Percentiles rank a stretch among this genome's conserved stretches.
Conservation (phyloP, 1,140 invertebrate genomes). For the Antheraea pernyi region DNA sequence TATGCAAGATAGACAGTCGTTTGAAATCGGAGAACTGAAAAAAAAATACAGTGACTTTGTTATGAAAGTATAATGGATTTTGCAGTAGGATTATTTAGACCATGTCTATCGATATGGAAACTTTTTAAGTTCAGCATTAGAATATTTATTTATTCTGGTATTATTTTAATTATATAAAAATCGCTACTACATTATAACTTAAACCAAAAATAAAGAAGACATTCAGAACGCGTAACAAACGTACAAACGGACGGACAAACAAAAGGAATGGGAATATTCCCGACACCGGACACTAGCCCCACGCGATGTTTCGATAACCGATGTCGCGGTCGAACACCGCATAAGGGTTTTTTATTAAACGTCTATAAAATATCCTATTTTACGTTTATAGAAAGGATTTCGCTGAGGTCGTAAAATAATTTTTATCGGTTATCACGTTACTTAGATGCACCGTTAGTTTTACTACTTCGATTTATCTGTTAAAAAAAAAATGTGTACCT, state of each 20-base stretch:
- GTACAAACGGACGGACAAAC: conserved; percentile 29
- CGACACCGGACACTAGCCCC: conserved; percentile 36
- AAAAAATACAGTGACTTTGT: no score
- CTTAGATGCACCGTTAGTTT: conserved; percentile 5
- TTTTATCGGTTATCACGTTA: conserved; percentile 14
- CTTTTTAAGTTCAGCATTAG: no score
- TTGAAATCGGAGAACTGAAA: no score
- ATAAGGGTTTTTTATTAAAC: conserved; percentile 9
- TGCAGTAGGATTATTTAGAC: no score
- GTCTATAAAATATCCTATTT: conserved; percentile 5
- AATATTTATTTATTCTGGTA: no score
- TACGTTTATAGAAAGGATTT: conserved; percentile 5
- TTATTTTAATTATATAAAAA: neutral
- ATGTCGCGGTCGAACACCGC: conserved; percentile 9
- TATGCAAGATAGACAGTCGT: no score
- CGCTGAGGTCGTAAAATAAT: conserved; percentile 9
- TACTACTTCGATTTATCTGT: neutral
- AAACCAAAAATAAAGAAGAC: conserved; percentile 20
- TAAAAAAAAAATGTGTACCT: no score
- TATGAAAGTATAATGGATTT: no score
- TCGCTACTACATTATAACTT: conserved; percentile 8
- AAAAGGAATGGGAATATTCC: conserved; percentile 30
- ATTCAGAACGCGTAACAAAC: conserved; percentile 26
- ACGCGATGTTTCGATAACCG: conserved; percentile 30
- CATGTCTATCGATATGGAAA: no score